Percentiles rank a stretch among this genome's conserved stretches.
Evolutionary conservation across 1,140 invertebrate genomes (phyloP).

Genomic region (Mycetomoellerius zeteki): DNA sequence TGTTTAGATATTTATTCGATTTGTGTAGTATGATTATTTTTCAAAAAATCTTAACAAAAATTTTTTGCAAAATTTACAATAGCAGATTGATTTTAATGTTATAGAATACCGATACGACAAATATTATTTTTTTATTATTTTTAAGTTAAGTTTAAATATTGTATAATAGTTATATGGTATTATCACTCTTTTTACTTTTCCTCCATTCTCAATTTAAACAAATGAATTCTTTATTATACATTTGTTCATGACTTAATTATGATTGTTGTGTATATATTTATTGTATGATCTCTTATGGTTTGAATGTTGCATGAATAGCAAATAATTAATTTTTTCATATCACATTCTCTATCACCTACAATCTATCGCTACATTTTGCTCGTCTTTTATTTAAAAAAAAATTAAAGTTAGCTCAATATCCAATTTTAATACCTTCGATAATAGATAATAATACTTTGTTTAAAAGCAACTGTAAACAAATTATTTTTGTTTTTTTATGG

Average conservation of each 20-base stretch:
- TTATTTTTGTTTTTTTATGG: neutral
- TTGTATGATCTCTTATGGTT: neutral
- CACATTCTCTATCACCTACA: neutral
- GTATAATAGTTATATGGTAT: neutral
- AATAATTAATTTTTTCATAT: neutral
- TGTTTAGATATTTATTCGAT: neutral
- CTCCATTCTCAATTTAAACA: neutral
- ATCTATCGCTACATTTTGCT: neutral
- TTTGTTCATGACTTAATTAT: neutral
- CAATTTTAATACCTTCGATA: neutral
- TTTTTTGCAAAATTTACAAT: neutral
- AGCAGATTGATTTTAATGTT: slow-evolving; percentile 5
- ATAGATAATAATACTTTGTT: neutral
- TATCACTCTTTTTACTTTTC: neutral
- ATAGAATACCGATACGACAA: neutral
- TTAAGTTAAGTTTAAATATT: neutral
- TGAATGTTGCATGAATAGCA: neutral
- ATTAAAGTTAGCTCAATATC: neutral
- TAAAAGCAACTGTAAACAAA: neutral
- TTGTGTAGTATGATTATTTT: neutral
- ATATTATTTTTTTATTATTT: neutral
- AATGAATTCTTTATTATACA: neutral
- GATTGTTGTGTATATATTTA: neutral
- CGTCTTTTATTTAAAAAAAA: neutral
- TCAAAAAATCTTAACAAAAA: neutral